These are phyloP conservation scores for Agriopis aurantiaria DNA, from an alignment of 2,888 invertebrate species.

Conservation along the genomic window DNA sequence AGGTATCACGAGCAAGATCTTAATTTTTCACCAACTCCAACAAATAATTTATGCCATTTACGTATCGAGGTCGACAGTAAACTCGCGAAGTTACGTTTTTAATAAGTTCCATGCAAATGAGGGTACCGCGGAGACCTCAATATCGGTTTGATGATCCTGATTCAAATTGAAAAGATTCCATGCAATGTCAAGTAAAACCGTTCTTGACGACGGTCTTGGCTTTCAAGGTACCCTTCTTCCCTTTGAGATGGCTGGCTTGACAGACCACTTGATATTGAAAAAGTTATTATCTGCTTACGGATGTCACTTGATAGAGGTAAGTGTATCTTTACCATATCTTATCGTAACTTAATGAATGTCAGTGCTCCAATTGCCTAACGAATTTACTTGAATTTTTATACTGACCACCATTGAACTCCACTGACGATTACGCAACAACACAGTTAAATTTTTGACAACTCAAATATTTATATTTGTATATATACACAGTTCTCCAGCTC, in stretches of 20 bases:
- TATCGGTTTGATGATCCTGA: conserved; percentile 72
- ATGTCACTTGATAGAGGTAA: conserved; percentile 34
- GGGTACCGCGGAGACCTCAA: conserved; percentile 58
- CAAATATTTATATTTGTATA: too few relatives aligned
- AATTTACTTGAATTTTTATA: background rate
- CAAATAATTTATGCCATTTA: conserved; percentile 61
- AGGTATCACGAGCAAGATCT: background rate
- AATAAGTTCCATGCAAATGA: conserved; percentile 84
- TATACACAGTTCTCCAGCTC: too few relatives aligned
- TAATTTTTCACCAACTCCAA: conserved; percentile 43
- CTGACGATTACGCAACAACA: too few relatives aligned
- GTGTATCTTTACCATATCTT: background rate
- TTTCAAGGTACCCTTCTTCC: conserved; percentile 70
- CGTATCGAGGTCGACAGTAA: conserved; percentile 54
- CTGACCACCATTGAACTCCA: too few relatives aligned
- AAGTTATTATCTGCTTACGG: conserved; percentile 56
- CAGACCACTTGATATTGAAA: conserved; percentile 71
- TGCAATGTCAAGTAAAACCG: conserved; percentile 73
- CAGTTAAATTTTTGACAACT: too few relatives aligned
- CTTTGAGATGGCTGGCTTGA: conserved; percentile 66
- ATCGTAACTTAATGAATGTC: background rate
- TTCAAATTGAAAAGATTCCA: conserved; percentile 78
- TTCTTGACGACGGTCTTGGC: conserved; percentile 79
- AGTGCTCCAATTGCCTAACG: background rate
- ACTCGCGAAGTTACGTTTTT: conserved; percentile 68